Percentiles rank a stretch among this genome's conserved stretches.
Conservation (phyloP, 1,140 invertebrate species). For the Drosophila obscura region DNA sequence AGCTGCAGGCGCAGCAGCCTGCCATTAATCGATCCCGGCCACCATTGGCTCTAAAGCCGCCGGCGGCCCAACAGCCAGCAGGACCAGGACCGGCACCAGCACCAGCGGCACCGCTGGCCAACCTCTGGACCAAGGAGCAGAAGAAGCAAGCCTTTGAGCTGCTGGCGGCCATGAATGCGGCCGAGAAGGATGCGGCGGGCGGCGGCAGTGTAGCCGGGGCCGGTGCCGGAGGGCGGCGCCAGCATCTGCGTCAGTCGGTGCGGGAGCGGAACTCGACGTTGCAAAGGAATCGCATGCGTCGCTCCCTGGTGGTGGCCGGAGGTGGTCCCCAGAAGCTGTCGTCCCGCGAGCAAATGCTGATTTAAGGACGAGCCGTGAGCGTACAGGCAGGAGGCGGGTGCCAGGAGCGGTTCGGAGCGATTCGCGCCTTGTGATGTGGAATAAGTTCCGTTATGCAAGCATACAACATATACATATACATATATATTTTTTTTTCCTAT, state of each 20-base stretch:
- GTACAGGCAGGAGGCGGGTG: not conserved
- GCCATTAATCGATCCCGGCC: constrained; percentile 13
- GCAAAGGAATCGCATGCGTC: constrained; percentile 67
- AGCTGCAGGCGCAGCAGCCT: constrained; percentile 4
- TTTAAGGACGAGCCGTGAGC: constrained; percentile 18
- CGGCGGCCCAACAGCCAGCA: constrained; percentile 32
- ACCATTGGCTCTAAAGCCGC: constrained; percentile 51
- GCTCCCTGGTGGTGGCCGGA: constrained; percentile 56
- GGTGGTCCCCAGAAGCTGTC: constrained; percentile 43
- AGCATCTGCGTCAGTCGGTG: constrained; percentile 69
- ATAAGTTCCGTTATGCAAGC: constrained; percentile 54
- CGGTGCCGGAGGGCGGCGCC: constrained; percentile 35
- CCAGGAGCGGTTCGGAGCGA: constrained; percentile 38
- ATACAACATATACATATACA: constrained; percentile 11
- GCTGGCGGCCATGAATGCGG: constrained; percentile 84
- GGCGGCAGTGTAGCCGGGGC: not conserved
- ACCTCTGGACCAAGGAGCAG: constrained; percentile 84
- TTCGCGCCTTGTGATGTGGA: constrained; percentile 69
- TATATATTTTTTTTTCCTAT: constrained; percentile 34
- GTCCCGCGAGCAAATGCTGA: constrained; percentile 64
- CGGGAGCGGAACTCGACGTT: constrained; percentile 68
- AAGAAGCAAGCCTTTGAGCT: constrained; percentile 85
- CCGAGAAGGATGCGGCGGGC: constrained; percentile 47
- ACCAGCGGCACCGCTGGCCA: constrained; percentile 44
- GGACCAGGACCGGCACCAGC: constrained; percentile 15